Conservation (phyloP, 2,888 invertebrate species). For the Machimus atricapillus region DNA sequence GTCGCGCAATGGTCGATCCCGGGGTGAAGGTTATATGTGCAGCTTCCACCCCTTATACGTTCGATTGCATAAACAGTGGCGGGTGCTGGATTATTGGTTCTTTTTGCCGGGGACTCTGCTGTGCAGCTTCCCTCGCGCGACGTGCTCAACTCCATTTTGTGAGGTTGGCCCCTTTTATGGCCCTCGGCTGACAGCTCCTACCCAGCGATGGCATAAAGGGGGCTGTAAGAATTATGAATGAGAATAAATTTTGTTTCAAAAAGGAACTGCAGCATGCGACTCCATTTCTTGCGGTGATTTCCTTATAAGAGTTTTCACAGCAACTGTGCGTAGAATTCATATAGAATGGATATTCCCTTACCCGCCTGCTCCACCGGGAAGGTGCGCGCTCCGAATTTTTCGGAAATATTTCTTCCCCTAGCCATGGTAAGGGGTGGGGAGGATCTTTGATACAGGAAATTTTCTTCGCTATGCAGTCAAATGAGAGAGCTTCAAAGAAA, state of each 20-base stretch:
- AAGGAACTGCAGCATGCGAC: not conserved
- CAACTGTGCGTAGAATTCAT: constrained; percentile 8
- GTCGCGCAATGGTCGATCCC: constrained; percentile 35
- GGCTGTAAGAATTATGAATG: constrained; percentile 32
- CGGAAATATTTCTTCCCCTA: not conserved
- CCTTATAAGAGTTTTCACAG: constrained; percentile 9
- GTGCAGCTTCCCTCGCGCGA: constrained; percentile 6
- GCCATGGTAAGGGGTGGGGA: not conserved
- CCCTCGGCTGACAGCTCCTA: not conserved
- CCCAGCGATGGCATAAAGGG: not conserved
- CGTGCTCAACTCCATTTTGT: constrained; percentile 37
- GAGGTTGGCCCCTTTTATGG: constrained; percentile 18
- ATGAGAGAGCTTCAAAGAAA: not conserved
- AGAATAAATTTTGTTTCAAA: constrained; percentile 19
- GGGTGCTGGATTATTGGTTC: constrained; percentile 37
- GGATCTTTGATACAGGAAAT: not conserved
- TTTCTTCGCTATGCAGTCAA: not conserved
- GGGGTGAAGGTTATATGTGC: constrained; percentile 38
- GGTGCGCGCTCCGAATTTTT: not conserved
- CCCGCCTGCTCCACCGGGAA: not conserved
- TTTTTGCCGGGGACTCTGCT: not conserved
- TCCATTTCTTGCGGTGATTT: not conserved
- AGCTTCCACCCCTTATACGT: constrained; percentile 22
- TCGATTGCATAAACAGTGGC: constrained; percentile 40
- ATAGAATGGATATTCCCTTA: not conserved